These are phyloP conservation scores for Rhagophthalmus giganteus DNA, from an alignment of 2,888 invertebrate species.

Conservation along the genomic window DNA sequence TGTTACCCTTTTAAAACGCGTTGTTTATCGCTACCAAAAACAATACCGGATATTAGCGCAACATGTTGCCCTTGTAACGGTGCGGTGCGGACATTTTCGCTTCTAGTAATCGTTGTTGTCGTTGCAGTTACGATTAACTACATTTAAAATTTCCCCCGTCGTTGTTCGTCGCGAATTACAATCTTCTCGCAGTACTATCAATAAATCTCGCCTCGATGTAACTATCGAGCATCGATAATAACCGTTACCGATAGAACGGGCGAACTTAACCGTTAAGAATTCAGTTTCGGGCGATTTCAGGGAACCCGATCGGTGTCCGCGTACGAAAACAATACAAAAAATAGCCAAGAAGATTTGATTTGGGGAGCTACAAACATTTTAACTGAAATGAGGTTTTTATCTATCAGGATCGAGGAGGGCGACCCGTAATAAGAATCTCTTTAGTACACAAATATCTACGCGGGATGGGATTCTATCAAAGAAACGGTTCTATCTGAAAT, in stretches of 20 bases:
- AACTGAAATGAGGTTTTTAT: slow-evolving; percentile 50
- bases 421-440: slow-evolving; percentile 47
- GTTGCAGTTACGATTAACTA: too few relatives aligned
- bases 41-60: too few relatives aligned
- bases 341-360: slow-evolving; percentile 37
- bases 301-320: neutral
- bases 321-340: slow-evolving; percentile 9
- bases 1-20: too few relatives aligned
- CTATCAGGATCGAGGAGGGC: slow-evolving; percentile 38
- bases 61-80: too few relatives aligned
- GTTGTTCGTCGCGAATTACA: too few relatives aligned
- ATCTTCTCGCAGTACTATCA: too few relatives aligned
- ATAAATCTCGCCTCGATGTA: too few relatives aligned
- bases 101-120: too few relatives aligned
- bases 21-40: too few relatives aligned
- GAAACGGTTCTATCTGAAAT: slow-evolving; percentile 45
- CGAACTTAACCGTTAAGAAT: neutral
- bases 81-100: too few relatives aligned
- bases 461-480: slow-evolving; percentile 45
- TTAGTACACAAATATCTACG: slow-evolving; percentile 49
- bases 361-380: slow-evolving; percentile 42
- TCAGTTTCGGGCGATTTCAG: neutral
- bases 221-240: too few relatives aligned
- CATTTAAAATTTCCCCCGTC: too few relatives aligned
- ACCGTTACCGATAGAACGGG: neutral